Evolutionary conservation across 2,888 invertebrate species (phyloP).

Genomic region (Microplitis manilae): DNA sequence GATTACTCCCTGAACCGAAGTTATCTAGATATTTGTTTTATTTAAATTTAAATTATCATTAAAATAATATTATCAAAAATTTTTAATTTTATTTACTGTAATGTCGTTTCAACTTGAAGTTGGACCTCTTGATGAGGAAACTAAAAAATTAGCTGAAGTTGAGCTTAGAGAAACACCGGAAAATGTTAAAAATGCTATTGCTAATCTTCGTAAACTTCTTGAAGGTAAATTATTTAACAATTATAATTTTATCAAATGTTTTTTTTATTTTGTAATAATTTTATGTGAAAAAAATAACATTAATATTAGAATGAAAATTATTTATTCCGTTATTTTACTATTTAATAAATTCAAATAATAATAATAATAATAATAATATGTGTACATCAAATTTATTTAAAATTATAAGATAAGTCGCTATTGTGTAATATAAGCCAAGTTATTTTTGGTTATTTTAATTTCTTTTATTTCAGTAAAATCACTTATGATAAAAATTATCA

Average conservation of each 20-base stretch:
- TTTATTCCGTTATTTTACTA: not conserved
- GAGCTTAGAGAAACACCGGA: conserved; percentile 72
- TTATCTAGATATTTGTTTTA: conserved; percentile 8
- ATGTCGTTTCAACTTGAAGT: conserved; percentile 59
- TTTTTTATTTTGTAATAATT: not conserved
- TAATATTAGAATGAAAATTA: not conserved
- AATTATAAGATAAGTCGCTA: not conserved
- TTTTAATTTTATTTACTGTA: conserved; percentile 12
- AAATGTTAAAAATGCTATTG: conserved; percentile 65
- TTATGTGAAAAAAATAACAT: not conserved
- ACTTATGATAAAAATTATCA: not conserved
- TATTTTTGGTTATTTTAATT: not conserved
- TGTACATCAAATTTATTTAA: not conserved
- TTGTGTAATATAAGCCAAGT: not conserved
- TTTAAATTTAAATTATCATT: not conserved
- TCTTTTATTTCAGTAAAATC: not conserved
- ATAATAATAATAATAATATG: no score
- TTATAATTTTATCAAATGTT: not conserved
- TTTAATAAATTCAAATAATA: conserved; percentile 1
- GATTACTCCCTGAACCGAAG: conserved; percentile 49
- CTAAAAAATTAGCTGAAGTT: conserved; percentile 63
- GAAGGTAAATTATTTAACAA: conserved; percentile 63
- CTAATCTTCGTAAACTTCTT: conserved; percentile 64
- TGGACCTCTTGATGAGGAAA: conserved; percentile 57
- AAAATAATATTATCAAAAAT: not conserved